Evolutionary conservation across 2,113 vertebrate species (phyloP).

Genomic region (Sula dactylatra): DNA sequence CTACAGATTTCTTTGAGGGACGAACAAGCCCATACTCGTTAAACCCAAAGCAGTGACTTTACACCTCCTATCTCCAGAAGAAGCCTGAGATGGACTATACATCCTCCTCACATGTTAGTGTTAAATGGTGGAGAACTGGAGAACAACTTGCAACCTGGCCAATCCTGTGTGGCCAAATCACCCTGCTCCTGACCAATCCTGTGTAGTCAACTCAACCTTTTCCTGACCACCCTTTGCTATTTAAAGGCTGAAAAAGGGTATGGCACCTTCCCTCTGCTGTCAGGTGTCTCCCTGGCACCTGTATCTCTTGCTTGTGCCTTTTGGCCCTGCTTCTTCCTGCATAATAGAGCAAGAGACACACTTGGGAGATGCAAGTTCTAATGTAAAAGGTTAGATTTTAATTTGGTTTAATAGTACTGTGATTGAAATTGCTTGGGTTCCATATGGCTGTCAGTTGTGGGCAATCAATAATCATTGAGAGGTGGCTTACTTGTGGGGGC

Average conservation of each 20-base stretch:
- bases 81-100: rapidly evolving
- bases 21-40: neutral
- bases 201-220: neutral
- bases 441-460: neutral
- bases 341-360: rapidly evolving
- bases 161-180: neutral
- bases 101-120: too few species aligned
- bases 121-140: neutral
- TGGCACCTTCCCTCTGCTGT: rapidly evolving
- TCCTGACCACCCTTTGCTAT: neutral
- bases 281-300: neutral
- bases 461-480: neutral
- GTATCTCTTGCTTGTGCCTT: neutral
- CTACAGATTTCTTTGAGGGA: neutral
- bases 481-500: neutral
- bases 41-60: neutral
- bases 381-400: neutral
- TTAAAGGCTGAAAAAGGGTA: neutral
- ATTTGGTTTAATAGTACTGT: neutral
- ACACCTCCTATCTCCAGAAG: neutral
- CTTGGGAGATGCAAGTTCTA: neutral
- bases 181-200: neutral
- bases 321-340: neutral
- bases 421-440: neutral
- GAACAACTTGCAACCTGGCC: neutral